phyloP scores from a whole-genome alignment of 2,113 vertebrate species.

The Malurus cyaneus region DNA sequence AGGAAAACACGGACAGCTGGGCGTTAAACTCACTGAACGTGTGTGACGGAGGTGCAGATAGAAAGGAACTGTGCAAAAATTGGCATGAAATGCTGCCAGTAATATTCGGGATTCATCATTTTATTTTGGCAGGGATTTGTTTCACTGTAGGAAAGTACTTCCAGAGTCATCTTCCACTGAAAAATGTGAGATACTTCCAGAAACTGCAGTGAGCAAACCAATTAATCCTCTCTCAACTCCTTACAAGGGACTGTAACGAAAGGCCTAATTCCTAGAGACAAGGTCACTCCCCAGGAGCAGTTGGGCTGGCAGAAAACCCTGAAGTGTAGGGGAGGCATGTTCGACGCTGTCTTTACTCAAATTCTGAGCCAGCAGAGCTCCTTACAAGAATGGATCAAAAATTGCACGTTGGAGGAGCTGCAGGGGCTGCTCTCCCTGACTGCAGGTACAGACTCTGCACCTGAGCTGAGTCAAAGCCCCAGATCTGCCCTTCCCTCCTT shows the following conservation, averaged over 20 bases:
- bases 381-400: slow-evolving; percentile 5
- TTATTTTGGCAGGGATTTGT: slow-evolving; percentile 68
- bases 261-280: slow-evolving; percentile 64
- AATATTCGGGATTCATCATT: slow-evolving; percentile 65
- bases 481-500: background rate
- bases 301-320: slow-evolving; percentile 51
- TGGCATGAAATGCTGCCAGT: slow-evolving; percentile 51
- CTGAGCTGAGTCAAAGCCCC: background rate
- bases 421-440: background rate
- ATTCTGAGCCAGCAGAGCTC: slow-evolving; percentile 16
- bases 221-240: slow-evolving; percentile 64
- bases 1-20: slow-evolving; percentile 31
- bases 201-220: slow-evolving; percentile 55
- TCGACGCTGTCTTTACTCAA: slow-evolving; percentile 9
- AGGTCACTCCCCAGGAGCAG: slow-evolving; percentile 60
- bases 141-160: slow-evolving; percentile 60
- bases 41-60: background rate
- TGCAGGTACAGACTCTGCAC: background rate
- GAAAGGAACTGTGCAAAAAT: slow-evolving; percentile 2
- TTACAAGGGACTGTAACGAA: slow-evolving; percentile 57
- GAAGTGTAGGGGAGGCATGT: slow-evolving; percentile 12
- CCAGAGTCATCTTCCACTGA: slow-evolving; percentile 61
- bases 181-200: slow-evolving; percentile 65
- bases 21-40: background rate
- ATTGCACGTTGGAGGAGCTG: background rate